Base-by-base conservation (phyloP, 2,113 vertebrate species). In the Cranoglanis bouderius region DNA sequence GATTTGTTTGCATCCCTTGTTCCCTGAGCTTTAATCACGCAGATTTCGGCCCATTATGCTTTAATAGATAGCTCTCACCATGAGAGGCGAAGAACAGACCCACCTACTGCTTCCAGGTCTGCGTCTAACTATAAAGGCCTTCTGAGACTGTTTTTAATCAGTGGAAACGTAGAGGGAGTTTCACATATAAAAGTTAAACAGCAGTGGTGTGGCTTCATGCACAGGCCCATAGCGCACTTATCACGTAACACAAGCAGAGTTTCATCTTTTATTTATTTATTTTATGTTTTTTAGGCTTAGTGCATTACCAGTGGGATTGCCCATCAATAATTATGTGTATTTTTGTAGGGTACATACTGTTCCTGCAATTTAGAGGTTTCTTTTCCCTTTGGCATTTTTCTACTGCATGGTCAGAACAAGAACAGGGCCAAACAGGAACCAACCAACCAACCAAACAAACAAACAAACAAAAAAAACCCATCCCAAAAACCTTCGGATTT, bases 21-120 rank as follows among this genome's bases (percentile, higher is more conserved):
- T 97, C 97, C 96, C 96, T 94, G 94, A 96, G 95, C 95, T 97
- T 97, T 99, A 99, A 99, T 98, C 98, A 97, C 97, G 97, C 95
- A 95, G 96, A 97, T 96, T 97, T 97, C 96, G 95, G 97, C 96
- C 97, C 96, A 97, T 98, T 97, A 97, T 97, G 97, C 97, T 96
- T 97, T 99, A 98, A 99, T 98, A 97, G 97, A 97, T 98, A 97
- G 97, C 97, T 98, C 97, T 96, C 94, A 93, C 81, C 16, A 94
- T 93, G 95, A 95, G 92, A 93, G 92, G 93, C 95, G 93, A 93
- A 92, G 94, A 95, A 93, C 94, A 95, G 95, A 95, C 94, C 95
- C 95, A 96, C 95, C 95, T 95, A 95, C 95, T 94, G 95, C 94
- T 95, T 94, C 93, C 95, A 94, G 94, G 94, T 94, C 95, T 92